A percentile compares a stretch with the other conserved stretches of the same genome.
phyloP scores from a whole-genome alignment of 2,888 invertebrate genomes.

The Eupithecia subumbrata region DNA sequence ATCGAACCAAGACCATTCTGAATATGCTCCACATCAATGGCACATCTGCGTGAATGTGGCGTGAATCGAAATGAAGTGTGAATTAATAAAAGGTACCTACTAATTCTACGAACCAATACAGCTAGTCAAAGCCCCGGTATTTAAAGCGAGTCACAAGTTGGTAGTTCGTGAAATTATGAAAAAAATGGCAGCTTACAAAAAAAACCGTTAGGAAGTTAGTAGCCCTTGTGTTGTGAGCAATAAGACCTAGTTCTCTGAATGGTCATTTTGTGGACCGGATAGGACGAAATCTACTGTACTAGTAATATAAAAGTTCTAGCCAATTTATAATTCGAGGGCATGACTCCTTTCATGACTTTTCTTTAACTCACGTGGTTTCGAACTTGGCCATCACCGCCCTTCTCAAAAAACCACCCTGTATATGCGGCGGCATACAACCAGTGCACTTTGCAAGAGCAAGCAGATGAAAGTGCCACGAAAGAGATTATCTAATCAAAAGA shows the following conservation, averaged over 20 bases:
- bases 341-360: no score
- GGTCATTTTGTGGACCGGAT: neutral
- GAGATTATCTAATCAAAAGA: conserved; percentile 27
- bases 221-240: neutral
- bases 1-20: neutral
- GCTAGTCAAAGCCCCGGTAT: neutral
- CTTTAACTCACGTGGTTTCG: no score
- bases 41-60: neutral
- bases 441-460: neutral
- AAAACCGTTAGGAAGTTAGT: neutral
- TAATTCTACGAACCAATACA: neutral
- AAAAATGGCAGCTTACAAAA: neutral
- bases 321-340: no score
- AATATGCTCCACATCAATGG: neutral
- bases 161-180: neutral
- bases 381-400: no score
- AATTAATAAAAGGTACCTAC: neutral
- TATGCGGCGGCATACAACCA: neutral
- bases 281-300: neutral
- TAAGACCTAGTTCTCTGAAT: neutral
- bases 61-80: neutral
- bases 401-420: no score
- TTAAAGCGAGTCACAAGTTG: neutral
- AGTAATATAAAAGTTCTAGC: neutral
- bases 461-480: neutral